Percentiles rank a stretch among this genome's conserved stretches.
These are phyloP conservation scores for Acanthisitta chloris DNA, from an alignment of 2,113 vertebrate genomes.

Conservation along the genomic window DNA sequence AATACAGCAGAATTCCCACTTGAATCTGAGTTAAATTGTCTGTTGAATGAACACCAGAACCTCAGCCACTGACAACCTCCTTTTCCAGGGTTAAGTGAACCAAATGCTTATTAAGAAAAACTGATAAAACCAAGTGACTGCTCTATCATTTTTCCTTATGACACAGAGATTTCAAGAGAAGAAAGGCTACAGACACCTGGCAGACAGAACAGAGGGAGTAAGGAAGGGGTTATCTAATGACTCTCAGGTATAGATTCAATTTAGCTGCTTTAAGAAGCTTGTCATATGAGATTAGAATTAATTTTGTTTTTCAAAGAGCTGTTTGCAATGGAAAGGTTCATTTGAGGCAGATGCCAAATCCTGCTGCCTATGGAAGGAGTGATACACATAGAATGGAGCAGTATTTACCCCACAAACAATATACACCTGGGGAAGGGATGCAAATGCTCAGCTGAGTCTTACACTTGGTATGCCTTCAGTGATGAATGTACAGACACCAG, in stretches of 20 bases:
- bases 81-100: not conserved
- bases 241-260: not conserved
- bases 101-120: not conserved
- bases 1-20: not conserved
- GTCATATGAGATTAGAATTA: not conserved
- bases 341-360: not conserved
- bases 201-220: not conserved
- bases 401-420: not conserved
- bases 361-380: not conserved
- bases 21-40: not conserved
- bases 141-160: not conserved
- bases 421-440: not conserved
- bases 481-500: not conserved
- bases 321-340: not conserved
- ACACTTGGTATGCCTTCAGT: not conserved
- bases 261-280: not conserved
- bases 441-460: not conserved
- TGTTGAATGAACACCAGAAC: not conserved
- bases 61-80: not conserved
- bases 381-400: not conserved
- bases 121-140: not conserved
- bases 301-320: not conserved
- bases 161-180: not conserved
- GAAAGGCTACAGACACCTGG: not conserved
- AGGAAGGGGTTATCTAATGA: not conserved